Conservation (phyloP, 2,888 invertebrate species). For the Belgica antarctica region DNA sequence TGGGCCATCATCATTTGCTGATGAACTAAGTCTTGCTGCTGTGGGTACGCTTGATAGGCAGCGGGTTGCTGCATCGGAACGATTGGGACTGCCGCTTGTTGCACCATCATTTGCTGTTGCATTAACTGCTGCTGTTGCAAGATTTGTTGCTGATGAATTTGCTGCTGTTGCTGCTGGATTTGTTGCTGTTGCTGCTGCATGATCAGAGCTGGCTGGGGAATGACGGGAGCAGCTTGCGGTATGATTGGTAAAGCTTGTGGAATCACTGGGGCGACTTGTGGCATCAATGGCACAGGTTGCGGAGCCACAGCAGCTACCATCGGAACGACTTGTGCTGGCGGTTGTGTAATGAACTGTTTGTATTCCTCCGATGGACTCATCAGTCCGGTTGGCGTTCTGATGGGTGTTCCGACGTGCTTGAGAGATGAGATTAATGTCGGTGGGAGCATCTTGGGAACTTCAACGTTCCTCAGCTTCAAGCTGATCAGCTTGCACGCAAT, state of each 20-base stretch:
- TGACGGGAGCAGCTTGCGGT: constrained; percentile 48
- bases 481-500: constrained; percentile 97
- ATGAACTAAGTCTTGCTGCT: constrained; percentile 46
- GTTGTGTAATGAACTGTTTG: constrained; percentile 45
- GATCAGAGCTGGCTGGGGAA: constrained; percentile 54
- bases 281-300: background rate
- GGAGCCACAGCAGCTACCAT: constrained; percentile 47
- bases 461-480: constrained; percentile 85
- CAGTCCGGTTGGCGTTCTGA: constrained; percentile 52
- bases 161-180: constrained; percentile 53
- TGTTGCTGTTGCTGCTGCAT: constrained; percentile 52
- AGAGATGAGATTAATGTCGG: constrained; percentile 69
- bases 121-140: constrained; percentile 46
- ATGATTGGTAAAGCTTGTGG: constrained; percentile 35
- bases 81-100: constrained; percentile 44
- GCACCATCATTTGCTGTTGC: constrained; percentile 47
- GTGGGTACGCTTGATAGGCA: constrained; percentile 46
- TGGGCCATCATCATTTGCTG: constrained; percentile 45
- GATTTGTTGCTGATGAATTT: constrained; percentile 48
- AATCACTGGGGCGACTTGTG: constrained; percentile 23
- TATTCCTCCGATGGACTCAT: constrained; percentile 49
- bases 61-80: constrained; percentile 46
- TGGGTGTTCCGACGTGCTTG: constrained; percentile 56
- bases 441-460: constrained; percentile 84
- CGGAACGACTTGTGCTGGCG: constrained; percentile 46